Evolutionary conservation across 2,113 vertebrate genomes (phyloP).

Genomic region (Diadophis punctatus): DNA sequence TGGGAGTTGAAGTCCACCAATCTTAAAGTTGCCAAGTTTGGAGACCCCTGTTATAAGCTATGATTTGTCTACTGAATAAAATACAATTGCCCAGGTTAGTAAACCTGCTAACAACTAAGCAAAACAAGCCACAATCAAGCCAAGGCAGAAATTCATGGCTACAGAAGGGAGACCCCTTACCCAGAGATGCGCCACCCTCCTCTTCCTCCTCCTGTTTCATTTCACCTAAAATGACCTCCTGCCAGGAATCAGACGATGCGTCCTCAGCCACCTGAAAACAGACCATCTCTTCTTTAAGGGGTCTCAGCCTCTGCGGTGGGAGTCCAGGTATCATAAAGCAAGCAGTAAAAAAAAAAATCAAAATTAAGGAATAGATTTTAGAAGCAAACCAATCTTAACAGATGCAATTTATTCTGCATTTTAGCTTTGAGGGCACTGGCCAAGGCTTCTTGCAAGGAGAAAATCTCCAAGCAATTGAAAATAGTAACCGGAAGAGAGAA

Average conservation of each 20-base stretch:
- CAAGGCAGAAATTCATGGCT: neutral
- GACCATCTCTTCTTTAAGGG: neutral
- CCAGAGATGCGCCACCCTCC: neutral
- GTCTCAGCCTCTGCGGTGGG: neutral
- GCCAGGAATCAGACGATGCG: neutral
- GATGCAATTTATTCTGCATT: neutral
- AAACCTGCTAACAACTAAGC: neutral
- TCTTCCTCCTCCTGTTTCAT: slow-evolving; percentile 15
- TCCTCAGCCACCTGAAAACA: neutral
- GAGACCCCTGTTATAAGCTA: neutral
- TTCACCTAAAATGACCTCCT: neutral
- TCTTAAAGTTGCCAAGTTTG: too few relatives aligned
- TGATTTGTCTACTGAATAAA: neutral
- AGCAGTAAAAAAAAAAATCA: neutral
- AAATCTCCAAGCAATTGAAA: neutral
- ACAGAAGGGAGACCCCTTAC: neutral
- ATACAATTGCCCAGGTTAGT: neutral
- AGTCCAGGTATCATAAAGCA: neutral
- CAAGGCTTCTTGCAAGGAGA: neutral
- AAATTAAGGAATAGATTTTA: neutral
- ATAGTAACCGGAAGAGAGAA: neutral
- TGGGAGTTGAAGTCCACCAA: too few relatives aligned
- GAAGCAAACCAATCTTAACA: neutral
- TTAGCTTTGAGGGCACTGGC: too few relatives aligned
- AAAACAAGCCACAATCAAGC: neutral